A percentile compares a stretch with the other conserved stretches of the same genome.
Conservation (phyloP, 2,113 vertebrate genomes). For the Vombatus ursinus region DNA sequence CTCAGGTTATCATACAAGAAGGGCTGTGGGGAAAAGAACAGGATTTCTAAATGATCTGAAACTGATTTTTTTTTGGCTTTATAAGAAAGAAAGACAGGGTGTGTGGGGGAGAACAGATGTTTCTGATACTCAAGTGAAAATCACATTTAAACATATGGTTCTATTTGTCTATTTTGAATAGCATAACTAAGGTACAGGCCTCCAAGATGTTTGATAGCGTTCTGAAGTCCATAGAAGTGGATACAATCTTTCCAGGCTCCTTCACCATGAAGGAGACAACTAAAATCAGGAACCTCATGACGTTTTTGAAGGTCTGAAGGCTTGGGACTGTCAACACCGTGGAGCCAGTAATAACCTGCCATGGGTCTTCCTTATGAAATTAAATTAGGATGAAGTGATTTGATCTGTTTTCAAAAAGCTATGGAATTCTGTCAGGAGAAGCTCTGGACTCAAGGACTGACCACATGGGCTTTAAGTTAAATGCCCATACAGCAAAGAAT, state of each 20-base stretch:
- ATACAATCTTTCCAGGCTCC: not conserved
- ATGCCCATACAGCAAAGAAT: slow-evolving; percentile 43
- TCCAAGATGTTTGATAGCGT: not conserved
- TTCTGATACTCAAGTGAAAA: slow-evolving; percentile 58
- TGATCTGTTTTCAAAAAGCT: not conserved
- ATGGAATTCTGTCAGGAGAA: not conserved
- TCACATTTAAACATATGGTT: slow-evolving; percentile 53
- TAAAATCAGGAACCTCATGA: not conserved
- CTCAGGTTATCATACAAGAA: not conserved
- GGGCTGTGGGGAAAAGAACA: not conserved
- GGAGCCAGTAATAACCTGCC: slow-evolving; percentile 42
- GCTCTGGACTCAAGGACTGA: slow-evolving; percentile 29
- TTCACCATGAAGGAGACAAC: slow-evolving; percentile 14
- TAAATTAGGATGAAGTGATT: not conserved
- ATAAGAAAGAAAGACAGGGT: slow-evolving; percentile 7
- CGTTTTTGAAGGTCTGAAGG: slow-evolving; percentile 34
- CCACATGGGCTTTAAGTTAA: slow-evolving; percentile 21
- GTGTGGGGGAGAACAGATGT: slow-evolving; percentile 32
- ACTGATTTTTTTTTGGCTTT: not conserved
- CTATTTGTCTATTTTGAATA: slow-evolving; percentile 59
- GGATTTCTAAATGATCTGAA: not conserved
- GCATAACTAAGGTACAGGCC: slow-evolving; percentile 25
- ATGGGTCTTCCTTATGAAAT: slow-evolving; percentile 30
- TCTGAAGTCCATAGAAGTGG: slow-evolving; percentile 29
- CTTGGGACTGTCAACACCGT: not conserved